These are phyloP conservation scores for Sebastes nivosus DNA, from an alignment of 2,797 vertebrate species.

Conservation along the genomic window DNA sequence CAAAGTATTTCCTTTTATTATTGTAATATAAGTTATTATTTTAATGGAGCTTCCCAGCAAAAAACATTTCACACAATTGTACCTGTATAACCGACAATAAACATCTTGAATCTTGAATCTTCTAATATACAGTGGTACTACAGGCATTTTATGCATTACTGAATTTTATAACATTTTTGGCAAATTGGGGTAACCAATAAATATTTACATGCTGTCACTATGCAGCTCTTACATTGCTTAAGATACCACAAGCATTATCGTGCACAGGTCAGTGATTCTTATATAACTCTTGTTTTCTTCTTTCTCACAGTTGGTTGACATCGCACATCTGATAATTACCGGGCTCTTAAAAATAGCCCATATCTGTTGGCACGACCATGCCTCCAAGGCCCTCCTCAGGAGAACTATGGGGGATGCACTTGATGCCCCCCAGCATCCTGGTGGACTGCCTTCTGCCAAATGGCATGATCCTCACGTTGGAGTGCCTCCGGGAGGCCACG, in stretches of 20 bases:
- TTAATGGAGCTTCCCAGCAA: too few species aligned
- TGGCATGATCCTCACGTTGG: conserved; percentile 97
- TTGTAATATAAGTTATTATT: too few species aligned
- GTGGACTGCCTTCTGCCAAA: conserved; percentile 98
- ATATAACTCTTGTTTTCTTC: conserved; percentile 39
- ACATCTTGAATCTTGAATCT: too few species aligned
- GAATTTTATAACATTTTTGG: background rate
- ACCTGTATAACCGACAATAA: too few species aligned
- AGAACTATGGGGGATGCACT: conserved; percentile 99
- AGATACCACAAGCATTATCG: conserved; percentile 2
- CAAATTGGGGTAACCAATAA: background rate
- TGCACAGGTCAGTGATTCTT: conserved; percentile 36
- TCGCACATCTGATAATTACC: conserved; percentile 63
- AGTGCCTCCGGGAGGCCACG: conserved; percentile 98
- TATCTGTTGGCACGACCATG: conserved; percentile 82
- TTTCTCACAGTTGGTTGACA: conserved; percentile 61
- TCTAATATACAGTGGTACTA: background rate
- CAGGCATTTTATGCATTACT: background rate
- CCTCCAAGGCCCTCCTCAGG: conserved; percentile 97
- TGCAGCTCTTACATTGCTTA: background rate
- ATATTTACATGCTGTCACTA: background rate
- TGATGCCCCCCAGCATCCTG: conserved; percentile 97
- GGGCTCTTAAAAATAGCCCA: conserved; percentile 51
- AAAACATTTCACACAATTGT: too few species aligned
- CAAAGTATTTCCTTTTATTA: too few species aligned